phyloP scores from a whole-genome alignment of 2,113 vertebrate species.

The Halcyon malimbica region DNA sequence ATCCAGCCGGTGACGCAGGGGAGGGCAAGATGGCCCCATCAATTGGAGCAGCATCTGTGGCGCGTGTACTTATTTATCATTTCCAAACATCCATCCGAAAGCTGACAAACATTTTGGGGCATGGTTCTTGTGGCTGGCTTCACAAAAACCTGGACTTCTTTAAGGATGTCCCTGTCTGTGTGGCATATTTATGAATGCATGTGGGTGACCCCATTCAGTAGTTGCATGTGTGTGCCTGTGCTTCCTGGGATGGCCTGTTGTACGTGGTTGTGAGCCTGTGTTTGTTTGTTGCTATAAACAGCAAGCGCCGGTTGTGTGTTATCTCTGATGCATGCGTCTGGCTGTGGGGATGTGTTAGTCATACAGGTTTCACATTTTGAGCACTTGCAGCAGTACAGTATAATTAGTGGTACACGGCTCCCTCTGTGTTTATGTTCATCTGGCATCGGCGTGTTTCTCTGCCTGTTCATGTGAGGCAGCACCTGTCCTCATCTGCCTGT shows the following conservation, averaged over 20 bases:
- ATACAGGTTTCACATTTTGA: slow-evolving; percentile 30
- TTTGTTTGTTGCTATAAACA: slow-evolving; percentile 20
- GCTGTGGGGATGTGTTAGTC: slow-evolving; percentile 27
- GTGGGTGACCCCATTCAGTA: background rate
- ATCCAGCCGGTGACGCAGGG: background rate
- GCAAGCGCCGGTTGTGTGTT: background rate
- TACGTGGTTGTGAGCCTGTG: rapidly evolving
- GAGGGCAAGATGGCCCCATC: background rate
- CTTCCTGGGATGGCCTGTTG: background rate
- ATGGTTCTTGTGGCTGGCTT: rapidly evolving
- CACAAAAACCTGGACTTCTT: background rate
- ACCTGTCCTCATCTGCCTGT: background rate
- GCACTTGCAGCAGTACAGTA: background rate
- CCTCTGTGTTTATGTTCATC: background rate
- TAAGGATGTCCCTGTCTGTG: background rate
- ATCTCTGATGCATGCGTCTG: background rate
- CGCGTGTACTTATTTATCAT: background rate
- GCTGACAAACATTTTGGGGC: background rate
- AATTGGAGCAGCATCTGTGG: background rate
- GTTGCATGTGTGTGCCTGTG: rapidly evolving
- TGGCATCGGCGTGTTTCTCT: background rate
- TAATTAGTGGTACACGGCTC: background rate
- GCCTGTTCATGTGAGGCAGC: background rate
- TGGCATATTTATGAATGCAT: background rate
- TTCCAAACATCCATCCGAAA: background rate